Base-by-base conservation (phyloP, 2,888 invertebrate genomes). In the Cerceris ruficornis region DNA sequence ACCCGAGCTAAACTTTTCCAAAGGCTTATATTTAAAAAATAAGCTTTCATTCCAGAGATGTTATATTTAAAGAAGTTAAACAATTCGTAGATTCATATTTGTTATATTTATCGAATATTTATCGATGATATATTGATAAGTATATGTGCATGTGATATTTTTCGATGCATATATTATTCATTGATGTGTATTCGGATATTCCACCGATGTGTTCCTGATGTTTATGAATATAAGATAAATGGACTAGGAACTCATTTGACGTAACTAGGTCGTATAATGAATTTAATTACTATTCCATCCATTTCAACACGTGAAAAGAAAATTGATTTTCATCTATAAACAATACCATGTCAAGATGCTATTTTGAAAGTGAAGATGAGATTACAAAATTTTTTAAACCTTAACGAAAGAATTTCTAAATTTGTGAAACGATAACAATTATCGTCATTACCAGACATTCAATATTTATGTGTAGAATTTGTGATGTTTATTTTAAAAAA, bases 241-340 rank as follows among this genome's bases (percentile, higher is more conserved):
- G 15, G 15, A 7, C 14, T 9, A 54, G 54, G n/a, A 54, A 15
- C n/a, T 54, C 15, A n/a, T n/a, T 7, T n/a, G 54, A 54, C 15
- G 14, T 54, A 54, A 54, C 54, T n/a, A n/a, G 54, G 54, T 54
- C 54, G 15, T n/a, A 54, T 15, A 54, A 54, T 54, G 54, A 4
- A 54, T 54, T 54, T 54, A 54, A 54, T 7, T 28, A n/a, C n/a
- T n/a, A 7, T 54, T 15, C 54, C 7, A 54, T 7, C 54, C 7
- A 46, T 46, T 11, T 46, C 46, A 11, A 11, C 8, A 11, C 46
- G 46, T 46, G 46, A 46, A 46, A 46, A 46, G 46, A 46, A 46
- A 46, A 46, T 46, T 46, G 28, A 28, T 46, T 46, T 46, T 0
- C 46, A 46, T 46, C 11, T 46, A 46, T 11, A 46, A 46, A 11